Evolutionary conservation across 2,797 vertebrate genomes (phyloP), one percentile per base, ranked within the genome.

Genomic region (Ctenochaetus hawaiiensis): DNA sequence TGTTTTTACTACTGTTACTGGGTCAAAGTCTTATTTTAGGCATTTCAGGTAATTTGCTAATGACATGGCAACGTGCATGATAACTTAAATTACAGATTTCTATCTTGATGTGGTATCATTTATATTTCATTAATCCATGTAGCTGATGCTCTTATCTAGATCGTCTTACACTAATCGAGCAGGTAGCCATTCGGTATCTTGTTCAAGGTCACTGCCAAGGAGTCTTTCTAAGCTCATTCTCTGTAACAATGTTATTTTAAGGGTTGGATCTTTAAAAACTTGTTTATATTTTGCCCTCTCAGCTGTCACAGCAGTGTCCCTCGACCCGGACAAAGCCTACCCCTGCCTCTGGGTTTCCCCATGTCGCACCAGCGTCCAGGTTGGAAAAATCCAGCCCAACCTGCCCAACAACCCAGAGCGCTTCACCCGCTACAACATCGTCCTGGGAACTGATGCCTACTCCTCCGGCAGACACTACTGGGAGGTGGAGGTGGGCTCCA

Each of bases 381-480:
- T 95, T 30, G 93, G 94, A 8, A 90, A 81, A 52, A 77, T 95
- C 83, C 92, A 94, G 69, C 60, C 90, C 0, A 90, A 91, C 72
- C 86, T 95, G 14, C 94, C 94, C 54, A 88, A 95, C 89, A 95
- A 95, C 84, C 93, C 93, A 0, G 94, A 93, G 71, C 93, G 94
- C 52, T 96, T 95, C 83, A 93, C 95, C 14, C 92, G 84, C 44
- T 94, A 96, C 86, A 95, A 94, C 82, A 96, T 93, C 1, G 93
- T 96, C 52, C 91, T 95, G 67, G 95, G 95, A 67, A 87, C 89
- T 0, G 91, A 94, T 1, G 88, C 92, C 23, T 94, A 94, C 79
- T 76, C 87, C 44, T 89, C 91, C 0, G 93, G 94, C 53, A 78
- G 93, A 62, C 94, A 95, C 89, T 95, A 95, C 90, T 95, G 94